Evolutionary conservation across 2,888 invertebrate genomes (phyloP), one percentile per base, ranked within the genome.

Genomic region (Napeogenes inachia): DNA sequence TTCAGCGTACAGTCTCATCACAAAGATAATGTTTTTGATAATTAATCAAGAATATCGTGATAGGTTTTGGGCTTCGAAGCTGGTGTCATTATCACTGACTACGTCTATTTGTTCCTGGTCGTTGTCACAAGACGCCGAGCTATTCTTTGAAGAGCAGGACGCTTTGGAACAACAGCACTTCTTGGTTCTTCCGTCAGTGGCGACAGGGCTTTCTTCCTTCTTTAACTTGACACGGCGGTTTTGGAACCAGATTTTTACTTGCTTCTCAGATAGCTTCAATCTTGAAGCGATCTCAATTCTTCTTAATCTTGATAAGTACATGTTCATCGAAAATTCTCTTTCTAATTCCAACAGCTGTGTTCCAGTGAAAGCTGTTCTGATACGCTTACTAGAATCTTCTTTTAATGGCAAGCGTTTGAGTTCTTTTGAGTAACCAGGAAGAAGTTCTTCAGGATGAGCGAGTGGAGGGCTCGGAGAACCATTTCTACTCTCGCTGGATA

Each of bases 241-340:
- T 81, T 98, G 97, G 85, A 98, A 98, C 98, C 98, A 97, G 70
- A 96, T 96, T 82, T 96, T 98, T 68, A 98, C 98, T 89, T 98
- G 98, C 78, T 98, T 98, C 84, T 98, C 98, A 0, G 97, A 97
- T 0, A 98, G 86, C 58, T 95, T 93, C 65, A 98, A 84, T 69
- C 95, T 94, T 38, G 96, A 97, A 4, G 98, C 98, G 60, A 98
- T 98, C 85, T 98, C 98, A 70, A 98, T 98, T 63, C 98, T 91
- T 59, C 98, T 92, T 70, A 98, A 83, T 53, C 98, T 92, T 0
- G 97, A 97, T 45, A 98, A 87, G 77, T 98, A 98, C 94, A 97
- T 97, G 79, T 97, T 98, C 72, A 94, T 85, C 0, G 96, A 92
- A 82, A 98, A 98, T 79, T 98, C 98, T 59, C 97, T 88, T 82